phyloP scores from a whole-genome alignment of 2,888 invertebrate species.

The Muscina levida region DNA sequence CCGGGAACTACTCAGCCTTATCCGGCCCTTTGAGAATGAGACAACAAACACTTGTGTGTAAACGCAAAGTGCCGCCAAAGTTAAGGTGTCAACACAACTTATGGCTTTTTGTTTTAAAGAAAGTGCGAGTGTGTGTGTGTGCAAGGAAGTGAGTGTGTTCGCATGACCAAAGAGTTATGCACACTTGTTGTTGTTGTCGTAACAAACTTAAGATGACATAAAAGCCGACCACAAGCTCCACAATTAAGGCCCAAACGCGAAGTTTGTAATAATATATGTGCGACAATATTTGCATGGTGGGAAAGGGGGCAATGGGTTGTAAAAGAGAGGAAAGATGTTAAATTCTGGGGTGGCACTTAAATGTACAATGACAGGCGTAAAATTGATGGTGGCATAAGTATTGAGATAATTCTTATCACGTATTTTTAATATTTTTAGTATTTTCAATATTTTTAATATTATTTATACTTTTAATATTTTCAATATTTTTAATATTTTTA shows the following conservation, averaged over 20 bases:
- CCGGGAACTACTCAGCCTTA: background rate
- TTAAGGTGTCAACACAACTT: slow-evolving; percentile 55
- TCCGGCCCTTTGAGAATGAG: slow-evolving; percentile 3
- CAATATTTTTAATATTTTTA: too few relatives aligned
- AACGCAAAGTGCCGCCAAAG: slow-evolving; percentile 41
- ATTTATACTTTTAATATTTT: too few relatives aligned
- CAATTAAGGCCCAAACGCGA: slow-evolving; percentile 48
- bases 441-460: too few relatives aligned
- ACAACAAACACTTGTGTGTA: slow-evolving; percentile 43
- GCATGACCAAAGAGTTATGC: background rate
- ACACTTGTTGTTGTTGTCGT: slow-evolving; percentile 39
- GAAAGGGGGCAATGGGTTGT: too few relatives aligned
- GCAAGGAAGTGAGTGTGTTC: too few relatives aligned
- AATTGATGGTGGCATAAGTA: too few relatives aligned
- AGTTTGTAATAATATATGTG: slow-evolving; percentile 18
- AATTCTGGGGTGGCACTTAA: too few relatives aligned
- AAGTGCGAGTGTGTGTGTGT: background rate
- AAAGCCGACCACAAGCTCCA: slow-evolving; percentile 43
- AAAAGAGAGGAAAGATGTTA: too few relatives aligned
- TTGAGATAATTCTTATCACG: too few relatives aligned
- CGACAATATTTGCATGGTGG: background rate
- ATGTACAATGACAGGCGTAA: too few relatives aligned
- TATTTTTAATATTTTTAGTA: too few relatives aligned
- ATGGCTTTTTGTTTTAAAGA: background rate
- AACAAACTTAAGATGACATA: slow-evolving; percentile 36